phyloP scores from a whole-genome alignment of 2,113 vertebrate species.

The Oryctolagus cuniculus region DNA sequence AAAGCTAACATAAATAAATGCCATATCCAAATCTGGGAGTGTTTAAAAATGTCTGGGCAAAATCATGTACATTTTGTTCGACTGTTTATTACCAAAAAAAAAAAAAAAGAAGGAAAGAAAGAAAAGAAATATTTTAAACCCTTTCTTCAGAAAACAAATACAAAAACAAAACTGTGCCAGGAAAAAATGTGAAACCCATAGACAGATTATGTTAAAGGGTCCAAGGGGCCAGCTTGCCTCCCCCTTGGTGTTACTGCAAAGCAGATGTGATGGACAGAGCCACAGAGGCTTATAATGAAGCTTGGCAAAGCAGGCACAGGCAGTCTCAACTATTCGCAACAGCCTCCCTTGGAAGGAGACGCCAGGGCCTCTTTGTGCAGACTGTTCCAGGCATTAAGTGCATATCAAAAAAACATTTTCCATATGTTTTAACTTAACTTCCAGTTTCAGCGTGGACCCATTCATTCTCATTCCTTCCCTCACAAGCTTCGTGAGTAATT shows the following conservation, averaged over 20 bases:
- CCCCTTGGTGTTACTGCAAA: background rate
- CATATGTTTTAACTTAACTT: constrained; percentile 68
- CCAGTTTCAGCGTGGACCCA: background rate
- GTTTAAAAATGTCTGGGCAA: constrained; percentile 48
- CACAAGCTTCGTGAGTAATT: background rate
- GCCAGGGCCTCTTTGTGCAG: background rate
- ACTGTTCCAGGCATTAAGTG: background rate
- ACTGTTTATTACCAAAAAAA: constrained; percentile 29
- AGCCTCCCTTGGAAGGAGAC: background rate
- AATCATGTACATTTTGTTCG: constrained; percentile 60
- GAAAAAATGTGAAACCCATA: constrained; percentile 37
- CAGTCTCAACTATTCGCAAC: background rate
- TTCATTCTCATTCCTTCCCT: constrained; percentile 15
- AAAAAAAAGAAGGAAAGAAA: background rate
- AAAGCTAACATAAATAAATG: constrained; percentile 59
- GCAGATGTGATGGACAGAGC: constrained; percentile 57
- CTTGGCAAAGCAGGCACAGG: background rate
- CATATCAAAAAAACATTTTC: constrained; percentile 19
- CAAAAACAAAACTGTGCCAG: constrained; percentile 37
- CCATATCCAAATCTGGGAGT: background rate
- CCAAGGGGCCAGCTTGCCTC: background rate
- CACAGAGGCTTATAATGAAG: background rate
- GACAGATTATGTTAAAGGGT: constrained; percentile 44
- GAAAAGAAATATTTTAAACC: background rate
- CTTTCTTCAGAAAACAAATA: constrained; percentile 66